Evolutionary conservation across 2,113 vertebrate genomes (phyloP).

Genomic region (Strigops habroptila): DNA sequence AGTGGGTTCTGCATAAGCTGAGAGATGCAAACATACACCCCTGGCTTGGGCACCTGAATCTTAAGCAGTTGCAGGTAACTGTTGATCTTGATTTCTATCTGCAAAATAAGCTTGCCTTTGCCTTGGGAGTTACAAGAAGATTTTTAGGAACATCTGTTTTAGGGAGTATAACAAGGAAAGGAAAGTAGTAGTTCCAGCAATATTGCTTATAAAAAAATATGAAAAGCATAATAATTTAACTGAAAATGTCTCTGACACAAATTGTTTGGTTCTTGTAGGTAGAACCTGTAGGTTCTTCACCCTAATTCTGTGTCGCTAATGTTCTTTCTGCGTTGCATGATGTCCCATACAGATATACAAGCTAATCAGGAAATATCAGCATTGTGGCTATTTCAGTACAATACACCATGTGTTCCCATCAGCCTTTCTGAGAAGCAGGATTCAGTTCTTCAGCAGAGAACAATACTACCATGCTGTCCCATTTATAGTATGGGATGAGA

Average conservation of each 20-base stretch:
- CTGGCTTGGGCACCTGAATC: neutral
- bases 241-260: neutral
- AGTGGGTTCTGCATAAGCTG: neutral
- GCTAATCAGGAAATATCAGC: neutral
- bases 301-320: neutral
- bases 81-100: neutral
- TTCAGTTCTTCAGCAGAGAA: neutral
- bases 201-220: neutral
- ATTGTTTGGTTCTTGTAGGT: neutral
- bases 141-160: neutral
- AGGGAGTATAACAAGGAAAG: neutral
- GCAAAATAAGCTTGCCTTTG: neutral
- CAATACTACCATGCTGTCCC: rapidly evolving
- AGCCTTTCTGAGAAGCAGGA: neutral
- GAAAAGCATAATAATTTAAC: neutral
- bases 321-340: neutral
- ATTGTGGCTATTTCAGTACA: neutral
- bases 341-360: neutral
- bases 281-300: neutral
- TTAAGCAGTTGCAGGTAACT: neutral
- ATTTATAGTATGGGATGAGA: neutral
- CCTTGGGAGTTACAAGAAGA: neutral
- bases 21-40: neutral
- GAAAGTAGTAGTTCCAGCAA: neutral
- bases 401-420: rapidly evolving